Conservation (phyloP, 2,113 vertebrate genomes). For the Sphaerodactylus townsendi region DNA sequence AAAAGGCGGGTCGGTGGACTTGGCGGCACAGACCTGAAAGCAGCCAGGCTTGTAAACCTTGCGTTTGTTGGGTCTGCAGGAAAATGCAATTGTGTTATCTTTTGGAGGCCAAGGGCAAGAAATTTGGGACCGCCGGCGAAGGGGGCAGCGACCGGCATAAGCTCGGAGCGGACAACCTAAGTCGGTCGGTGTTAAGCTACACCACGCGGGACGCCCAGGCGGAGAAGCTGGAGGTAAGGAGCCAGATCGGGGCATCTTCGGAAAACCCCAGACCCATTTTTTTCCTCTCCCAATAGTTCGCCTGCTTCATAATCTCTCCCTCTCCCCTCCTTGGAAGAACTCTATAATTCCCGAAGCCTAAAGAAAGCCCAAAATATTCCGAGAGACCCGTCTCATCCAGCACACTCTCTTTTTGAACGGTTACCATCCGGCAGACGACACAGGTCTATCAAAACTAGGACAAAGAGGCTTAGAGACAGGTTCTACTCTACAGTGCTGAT, state of each 20-base stretch:
- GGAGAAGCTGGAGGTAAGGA: conserved; percentile 87
- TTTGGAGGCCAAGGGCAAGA: conserved; percentile 87
- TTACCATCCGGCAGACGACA: no score
- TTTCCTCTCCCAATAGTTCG: not conserved
- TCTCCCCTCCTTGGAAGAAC: no score
- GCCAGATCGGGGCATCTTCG: not conserved
- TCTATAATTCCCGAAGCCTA: no score
- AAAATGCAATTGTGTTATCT: conserved; percentile 90
- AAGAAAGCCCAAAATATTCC: no score
- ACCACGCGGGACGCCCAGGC: conserved; percentile 80
- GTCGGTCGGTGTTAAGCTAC: conserved; percentile 85
- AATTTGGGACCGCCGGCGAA: conserved; percentile 79
- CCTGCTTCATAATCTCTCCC: conserved; percentile 12
- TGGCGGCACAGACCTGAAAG: not conserved
- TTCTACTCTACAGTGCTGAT: no score
- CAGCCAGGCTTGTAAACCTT: conserved; percentile 31
- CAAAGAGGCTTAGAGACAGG: no score
- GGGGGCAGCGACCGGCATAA: conserved; percentile 85
- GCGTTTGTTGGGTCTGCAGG: conserved; percentile 67
- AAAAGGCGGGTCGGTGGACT: not conserved
- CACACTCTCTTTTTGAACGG: no score
- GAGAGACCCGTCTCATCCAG: no score
- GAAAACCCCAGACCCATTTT: not conserved
- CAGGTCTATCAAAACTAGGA: no score
- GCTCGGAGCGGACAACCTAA: conserved; percentile 83